Evolutionary conservation across 2,113 vertebrate species (phyloP).

Genomic region (Progne subis): DNA sequence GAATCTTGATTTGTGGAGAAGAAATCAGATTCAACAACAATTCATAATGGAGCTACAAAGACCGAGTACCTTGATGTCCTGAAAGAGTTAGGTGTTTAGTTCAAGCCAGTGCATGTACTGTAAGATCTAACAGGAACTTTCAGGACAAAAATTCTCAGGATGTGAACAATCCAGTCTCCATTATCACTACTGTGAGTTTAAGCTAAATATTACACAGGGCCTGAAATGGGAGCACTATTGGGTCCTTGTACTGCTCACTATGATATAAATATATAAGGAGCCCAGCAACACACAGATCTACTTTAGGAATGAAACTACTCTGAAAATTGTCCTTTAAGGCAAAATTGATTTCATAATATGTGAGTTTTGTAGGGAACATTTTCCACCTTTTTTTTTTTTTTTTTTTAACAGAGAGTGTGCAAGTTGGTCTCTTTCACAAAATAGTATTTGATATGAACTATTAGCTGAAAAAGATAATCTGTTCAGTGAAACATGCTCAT

Average conservation of each 20-base stretch:
- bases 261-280: neutral
- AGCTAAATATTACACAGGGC: neutral
- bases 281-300: neutral
- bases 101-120: neutral
- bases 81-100: neutral
- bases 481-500: conserved; percentile 55
- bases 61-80: neutral
- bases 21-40: neutral
- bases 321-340: conserved; percentile 63
- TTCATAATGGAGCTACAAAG: neutral
- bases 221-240: neutral
- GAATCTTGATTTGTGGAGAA: neutral
- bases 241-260: neutral
- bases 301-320: conserved; percentile 7
- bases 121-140: neutral
- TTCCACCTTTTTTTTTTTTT: neutral
- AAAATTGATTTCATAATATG: conserved; percentile 66
- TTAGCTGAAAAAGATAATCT: conserved; percentile 68
- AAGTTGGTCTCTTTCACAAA: conserved; percentile 32
- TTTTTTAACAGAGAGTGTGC: neutral
- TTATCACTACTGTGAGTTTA: neutral
- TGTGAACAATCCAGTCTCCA: neutral
- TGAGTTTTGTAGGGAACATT: conserved; percentile 46
- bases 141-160: neutral
- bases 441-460: conserved; percentile 63